Conservation (phyloP, 2,888 invertebrate species). For the Lutraria lutraria region DNA sequence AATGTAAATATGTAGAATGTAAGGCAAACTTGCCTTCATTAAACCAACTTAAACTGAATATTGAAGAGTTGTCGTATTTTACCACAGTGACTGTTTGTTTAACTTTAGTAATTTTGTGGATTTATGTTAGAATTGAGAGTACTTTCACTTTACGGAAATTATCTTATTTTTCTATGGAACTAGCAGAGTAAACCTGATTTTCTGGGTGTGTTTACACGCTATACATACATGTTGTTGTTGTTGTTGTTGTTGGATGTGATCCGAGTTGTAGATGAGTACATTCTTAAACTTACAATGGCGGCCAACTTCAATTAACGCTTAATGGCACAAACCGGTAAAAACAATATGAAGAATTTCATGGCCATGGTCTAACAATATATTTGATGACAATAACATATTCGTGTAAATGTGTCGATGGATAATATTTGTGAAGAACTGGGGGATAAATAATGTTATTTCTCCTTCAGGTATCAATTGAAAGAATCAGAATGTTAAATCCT, state of each 20-base stretch:
- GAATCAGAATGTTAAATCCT: background rate
- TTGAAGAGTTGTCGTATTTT: background rate
- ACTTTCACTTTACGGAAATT: background rate
- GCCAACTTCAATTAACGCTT: conserved; percentile 10
- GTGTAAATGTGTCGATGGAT: background rate
- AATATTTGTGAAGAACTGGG: background rate
- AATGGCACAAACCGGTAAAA: background rate
- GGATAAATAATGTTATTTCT: background rate
- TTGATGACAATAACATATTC: background rate
- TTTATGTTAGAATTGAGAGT: background rate
- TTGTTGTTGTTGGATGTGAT: background rate
- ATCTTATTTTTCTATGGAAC: background rate
- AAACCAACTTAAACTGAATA: background rate
- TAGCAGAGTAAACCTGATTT: background rate
- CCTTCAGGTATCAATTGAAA: background rate
- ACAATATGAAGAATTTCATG: background rate
- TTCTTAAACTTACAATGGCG: background rate
- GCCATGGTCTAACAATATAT: background rate
- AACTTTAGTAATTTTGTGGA: background rate
- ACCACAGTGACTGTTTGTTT: background rate
- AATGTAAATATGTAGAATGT: too few species aligned
- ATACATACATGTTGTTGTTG: too few species aligned
- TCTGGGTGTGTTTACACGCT: background rate
- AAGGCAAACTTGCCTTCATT: too few species aligned
- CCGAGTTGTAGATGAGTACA: background rate